phyloP scores from a whole-genome alignment of 2,888 invertebrate genomes.

The Drosophila putrida region DNA sequence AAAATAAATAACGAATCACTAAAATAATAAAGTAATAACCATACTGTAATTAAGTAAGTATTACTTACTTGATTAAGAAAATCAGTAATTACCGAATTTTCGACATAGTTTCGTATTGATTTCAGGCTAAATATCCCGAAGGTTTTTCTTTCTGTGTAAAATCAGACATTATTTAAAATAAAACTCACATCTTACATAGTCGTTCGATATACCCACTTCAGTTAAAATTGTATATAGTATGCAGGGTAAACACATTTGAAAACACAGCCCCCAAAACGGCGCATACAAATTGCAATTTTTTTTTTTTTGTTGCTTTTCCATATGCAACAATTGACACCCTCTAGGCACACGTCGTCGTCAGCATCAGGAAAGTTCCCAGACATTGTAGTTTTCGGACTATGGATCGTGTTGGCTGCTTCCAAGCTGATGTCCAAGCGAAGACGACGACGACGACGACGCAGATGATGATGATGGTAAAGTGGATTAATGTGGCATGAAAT shows the following conservation, averaged over 20 bases:
- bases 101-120: too few species aligned
- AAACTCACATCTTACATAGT: too few species aligned
- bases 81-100: too few species aligned
- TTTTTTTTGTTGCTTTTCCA: constrained; percentile 43
- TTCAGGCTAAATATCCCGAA: too few species aligned
- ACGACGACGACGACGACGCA: constrained; percentile 42
- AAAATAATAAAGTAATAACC: too few species aligned
- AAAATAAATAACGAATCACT: too few species aligned
- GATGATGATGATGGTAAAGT: constrained; percentile 65
- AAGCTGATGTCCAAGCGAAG: constrained; percentile 57
- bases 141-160: too few species aligned
- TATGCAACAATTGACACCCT: constrained; percentile 84
- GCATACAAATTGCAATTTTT: constrained; percentile 68
- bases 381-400: constrained; percentile 37
- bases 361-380: constrained; percentile 74
- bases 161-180: background rate
- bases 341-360: constrained; percentile 77
- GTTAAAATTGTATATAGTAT: background rate
- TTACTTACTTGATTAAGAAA: too few species aligned
- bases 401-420: constrained; percentile 54
- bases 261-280: constrained; percentile 56
- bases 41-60: too few species aligned
- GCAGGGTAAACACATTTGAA: constrained; percentile 35
- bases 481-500: constrained; percentile 68
- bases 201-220: background rate